phyloP scores from a whole-genome alignment of 2,797 vertebrate species.

The Morus bassanus region DNA sequence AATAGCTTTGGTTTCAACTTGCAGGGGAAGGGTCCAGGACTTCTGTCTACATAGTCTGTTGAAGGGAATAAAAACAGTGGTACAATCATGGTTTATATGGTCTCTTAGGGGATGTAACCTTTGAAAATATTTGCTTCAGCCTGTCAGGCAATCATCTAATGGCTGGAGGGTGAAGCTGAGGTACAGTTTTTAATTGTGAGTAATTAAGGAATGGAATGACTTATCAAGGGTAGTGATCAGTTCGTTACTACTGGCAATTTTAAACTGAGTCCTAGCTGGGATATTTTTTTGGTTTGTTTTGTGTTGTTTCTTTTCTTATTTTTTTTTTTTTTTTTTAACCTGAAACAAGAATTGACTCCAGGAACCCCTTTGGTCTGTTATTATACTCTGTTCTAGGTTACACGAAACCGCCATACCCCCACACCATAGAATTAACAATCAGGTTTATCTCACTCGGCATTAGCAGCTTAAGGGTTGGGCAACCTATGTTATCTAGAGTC shows the following conservation, averaged over 20 bases:
- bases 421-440: not conserved
- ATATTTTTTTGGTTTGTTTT: not conserved
- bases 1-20: not conserved
- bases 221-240: not conserved
- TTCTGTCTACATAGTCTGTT: not conserved
- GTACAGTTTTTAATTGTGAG: not conserved
- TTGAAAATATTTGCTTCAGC: not conserved
- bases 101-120: not conserved
- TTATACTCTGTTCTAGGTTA: not conserved
- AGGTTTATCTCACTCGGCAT: not conserved
- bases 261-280: not conserved
- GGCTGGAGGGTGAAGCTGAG: not conserved
- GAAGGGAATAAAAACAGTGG: not conserved
- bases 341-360: not conserved
- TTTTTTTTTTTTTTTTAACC: not conserved
- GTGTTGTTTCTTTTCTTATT: too few relatives aligned
- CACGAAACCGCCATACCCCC: not conserved
- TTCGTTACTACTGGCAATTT: not conserved
- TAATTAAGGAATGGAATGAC: not conserved
- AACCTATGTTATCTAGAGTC: not conserved
- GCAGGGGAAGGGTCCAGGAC: not conserved
- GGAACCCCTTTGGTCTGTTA: not conserved
- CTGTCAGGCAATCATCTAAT: not conserved
- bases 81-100: not conserved
- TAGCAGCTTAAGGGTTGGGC: not conserved